Conservation (phyloP, 2,888 invertebrate genomes). For the Andrena fulva region DNA sequence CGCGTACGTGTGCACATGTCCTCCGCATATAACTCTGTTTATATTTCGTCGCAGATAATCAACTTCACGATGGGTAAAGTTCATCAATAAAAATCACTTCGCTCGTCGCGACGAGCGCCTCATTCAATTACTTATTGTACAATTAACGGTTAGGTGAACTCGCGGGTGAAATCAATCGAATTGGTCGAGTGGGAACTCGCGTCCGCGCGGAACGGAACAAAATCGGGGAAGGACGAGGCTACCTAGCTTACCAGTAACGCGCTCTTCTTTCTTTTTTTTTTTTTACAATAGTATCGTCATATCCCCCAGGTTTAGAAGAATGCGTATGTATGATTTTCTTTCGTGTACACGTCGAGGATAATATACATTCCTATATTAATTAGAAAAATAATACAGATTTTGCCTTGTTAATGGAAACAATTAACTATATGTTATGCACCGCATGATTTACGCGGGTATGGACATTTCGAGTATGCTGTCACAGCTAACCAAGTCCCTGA, state of each 20-base stretch:
- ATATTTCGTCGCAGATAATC: slow-evolving; percentile 26
- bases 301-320: slow-evolving; percentile 51
- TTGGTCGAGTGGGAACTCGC: slow-evolving; percentile 4
- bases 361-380: slow-evolving; percentile 75
- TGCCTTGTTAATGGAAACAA: slow-evolving; percentile 79
- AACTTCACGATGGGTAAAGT: slow-evolving; percentile 12
- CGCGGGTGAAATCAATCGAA: slow-evolving; percentile 7
- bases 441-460: slow-evolving; percentile 74
- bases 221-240: slow-evolving; percentile 48
- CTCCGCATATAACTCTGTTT: slow-evolving; percentile 34
- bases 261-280: neutral
- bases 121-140: slow-evolving; percentile 35
- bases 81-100: slow-evolving; percentile 38
- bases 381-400: slow-evolving; percentile 84
- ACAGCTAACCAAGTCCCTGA: slow-evolving; percentile 76
- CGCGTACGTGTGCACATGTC: slow-evolving; percentile 41
- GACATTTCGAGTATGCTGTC: slow-evolving; percentile 82
- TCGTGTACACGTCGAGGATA: slow-evolving; percentile 58
- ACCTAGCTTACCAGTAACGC: slow-evolving; percentile 64
- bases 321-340: slow-evolving; percentile 44
- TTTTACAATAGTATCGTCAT: slow-evolving; percentile 53
- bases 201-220: slow-evolving; percentile 39
- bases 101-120: neutral
- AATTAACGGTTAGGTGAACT: slow-evolving; percentile 27
- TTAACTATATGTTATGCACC: slow-evolving; percentile 78